Percentiles rank a stretch among this genome's conserved stretches.
Conservation (phyloP, 2,113 vertebrate genomes). For the Actenoides lindsayi region DNA sequence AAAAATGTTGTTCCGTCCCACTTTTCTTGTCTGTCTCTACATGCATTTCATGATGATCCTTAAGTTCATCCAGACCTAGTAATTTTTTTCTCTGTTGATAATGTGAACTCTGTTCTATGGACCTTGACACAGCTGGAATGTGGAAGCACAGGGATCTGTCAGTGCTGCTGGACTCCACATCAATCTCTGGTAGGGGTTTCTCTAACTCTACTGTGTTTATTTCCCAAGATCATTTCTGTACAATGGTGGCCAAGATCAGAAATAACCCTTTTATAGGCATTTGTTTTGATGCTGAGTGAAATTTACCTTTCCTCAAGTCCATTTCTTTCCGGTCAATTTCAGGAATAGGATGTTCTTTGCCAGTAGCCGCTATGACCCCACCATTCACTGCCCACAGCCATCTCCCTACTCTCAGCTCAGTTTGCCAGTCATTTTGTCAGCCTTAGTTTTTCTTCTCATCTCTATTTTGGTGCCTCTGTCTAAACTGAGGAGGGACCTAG, state of each 20-base stretch:
- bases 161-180: fast-evolving
- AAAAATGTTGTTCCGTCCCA: neutral
- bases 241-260: neutral
- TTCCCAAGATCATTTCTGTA: neutral
- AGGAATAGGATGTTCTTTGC: neutral
- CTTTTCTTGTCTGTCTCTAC: neutral
- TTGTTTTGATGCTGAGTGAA: neutral
- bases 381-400: neutral
- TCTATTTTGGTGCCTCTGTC: neutral
- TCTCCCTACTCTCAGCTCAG: neutral
- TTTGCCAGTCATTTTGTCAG: neutral
- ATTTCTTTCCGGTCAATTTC: neutral
- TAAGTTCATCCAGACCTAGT: neutral
- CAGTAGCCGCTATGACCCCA: neutral
- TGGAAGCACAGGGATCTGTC: neutral
- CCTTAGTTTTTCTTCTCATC: neutral
- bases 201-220: neutral
- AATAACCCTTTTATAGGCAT: neutral
- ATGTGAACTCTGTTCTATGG: neutral
- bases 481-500: neutral
- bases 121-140: neutral
- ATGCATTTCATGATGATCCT: neutral
- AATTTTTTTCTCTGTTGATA: neutral
- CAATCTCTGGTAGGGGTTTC: neutral
- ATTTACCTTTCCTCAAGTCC: neutral